Percentiles rank a stretch among this genome's conserved stretches.
Evolutionary conservation across 2,113 vertebrate genomes (phyloP).

Genomic region (Acrocephalus kingi): DNA sequence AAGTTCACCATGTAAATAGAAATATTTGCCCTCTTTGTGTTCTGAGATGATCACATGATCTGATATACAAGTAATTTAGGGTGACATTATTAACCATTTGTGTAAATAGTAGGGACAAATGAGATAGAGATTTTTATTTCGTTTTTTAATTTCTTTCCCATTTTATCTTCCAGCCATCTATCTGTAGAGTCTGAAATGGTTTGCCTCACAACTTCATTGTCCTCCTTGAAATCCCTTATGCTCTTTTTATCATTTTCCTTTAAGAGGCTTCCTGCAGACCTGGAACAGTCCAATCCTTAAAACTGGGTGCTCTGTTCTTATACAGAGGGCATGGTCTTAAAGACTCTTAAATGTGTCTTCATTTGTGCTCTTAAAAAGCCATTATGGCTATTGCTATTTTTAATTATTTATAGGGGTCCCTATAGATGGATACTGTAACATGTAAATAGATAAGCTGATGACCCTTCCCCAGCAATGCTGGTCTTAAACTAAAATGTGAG

Average conservation of each 20-base stretch:
- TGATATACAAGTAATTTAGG: accelerated
- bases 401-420: constrained; percentile 7
- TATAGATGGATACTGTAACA: neutral
- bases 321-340: accelerated
- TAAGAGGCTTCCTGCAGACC: neutral
- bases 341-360: neutral
- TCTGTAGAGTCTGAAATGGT: neutral
- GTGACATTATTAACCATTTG: neutral
- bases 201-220: neutral
- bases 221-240: neutral
- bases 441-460: neutral
- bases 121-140: neutral
- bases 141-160: neutral
- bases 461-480: neutral
- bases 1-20: accelerated
- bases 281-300: neutral
- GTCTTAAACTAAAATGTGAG: neutral
- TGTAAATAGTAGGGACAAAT: neutral
- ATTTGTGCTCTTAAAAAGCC: constrained; percentile 18
- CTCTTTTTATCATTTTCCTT: neutral
- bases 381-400: neutral
- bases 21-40: neutral
- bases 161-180: accelerated
- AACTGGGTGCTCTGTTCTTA: neutral
- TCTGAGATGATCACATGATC: neutral